These are phyloP conservation scores for Dreissena rostriformis DNA, from an alignment of 1,140 invertebrate genomes.

Conservation along the genomic window DNA sequence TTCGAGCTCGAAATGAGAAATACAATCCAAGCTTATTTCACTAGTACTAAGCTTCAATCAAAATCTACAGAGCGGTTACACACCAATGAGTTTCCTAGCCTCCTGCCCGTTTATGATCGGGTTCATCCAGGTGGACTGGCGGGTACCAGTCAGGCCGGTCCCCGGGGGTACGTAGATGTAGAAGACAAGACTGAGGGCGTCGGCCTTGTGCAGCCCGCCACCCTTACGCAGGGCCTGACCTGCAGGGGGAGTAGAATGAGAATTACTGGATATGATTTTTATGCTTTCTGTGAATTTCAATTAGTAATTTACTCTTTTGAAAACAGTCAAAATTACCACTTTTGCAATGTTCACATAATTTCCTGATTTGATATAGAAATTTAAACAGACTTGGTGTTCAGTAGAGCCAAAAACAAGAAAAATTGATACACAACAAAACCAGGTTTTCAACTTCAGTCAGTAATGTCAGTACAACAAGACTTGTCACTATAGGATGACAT, in stretches of 20 bases:
- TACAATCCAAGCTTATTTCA: not conserved
- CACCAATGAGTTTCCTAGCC: constrained; percentile 78
- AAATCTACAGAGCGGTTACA: not conserved
- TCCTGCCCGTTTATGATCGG: constrained; percentile 80
- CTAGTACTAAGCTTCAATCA: not conserved
- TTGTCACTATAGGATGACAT: too few relatives aligned
- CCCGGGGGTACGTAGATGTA: constrained; percentile 78
- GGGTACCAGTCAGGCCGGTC: constrained; percentile 67
- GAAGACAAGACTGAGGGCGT: constrained; percentile 76
- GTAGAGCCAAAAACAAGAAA: too few relatives aligned
- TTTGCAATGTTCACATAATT: too few relatives aligned
- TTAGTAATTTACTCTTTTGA: too few relatives aligned
- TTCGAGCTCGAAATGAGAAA: not conserved
- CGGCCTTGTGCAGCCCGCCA: constrained; percentile 72
- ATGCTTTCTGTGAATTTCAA: too few relatives aligned
- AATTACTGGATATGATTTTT: too few relatives aligned
- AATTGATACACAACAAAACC: too few relatives aligned
- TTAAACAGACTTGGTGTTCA: too few relatives aligned
- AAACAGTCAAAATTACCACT: too few relatives aligned
- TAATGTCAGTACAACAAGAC: too few relatives aligned
- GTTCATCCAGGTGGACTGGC: constrained; percentile 80
- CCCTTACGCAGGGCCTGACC: constrained; percentile 65
- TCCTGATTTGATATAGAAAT: too few relatives aligned
- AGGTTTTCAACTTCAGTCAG: too few relatives aligned
- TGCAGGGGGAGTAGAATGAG: constrained; percentile 24